Conservation (phyloP, 2,888 invertebrate species). For the Phania funesta region DNA sequence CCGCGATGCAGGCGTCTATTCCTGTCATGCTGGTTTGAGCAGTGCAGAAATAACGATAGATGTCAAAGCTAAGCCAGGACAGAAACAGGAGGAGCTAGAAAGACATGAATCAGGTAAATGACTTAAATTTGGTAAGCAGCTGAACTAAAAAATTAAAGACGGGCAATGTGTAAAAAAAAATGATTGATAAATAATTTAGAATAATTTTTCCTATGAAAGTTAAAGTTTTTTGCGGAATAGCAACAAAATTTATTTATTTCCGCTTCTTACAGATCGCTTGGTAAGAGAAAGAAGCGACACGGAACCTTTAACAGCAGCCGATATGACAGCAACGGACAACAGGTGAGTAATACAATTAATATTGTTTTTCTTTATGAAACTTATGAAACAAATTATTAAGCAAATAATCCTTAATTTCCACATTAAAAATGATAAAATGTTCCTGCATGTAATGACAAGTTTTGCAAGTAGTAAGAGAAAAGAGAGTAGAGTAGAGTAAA, state of each 20-base stretch:
- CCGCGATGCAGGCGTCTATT: conserved; percentile 91
- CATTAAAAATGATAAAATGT: no score
- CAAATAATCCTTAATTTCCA: no score
- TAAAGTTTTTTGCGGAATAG: background rate
- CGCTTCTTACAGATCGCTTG: conserved; percentile 74
- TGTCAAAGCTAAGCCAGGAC: conserved; percentile 90
- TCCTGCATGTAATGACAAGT: no score
- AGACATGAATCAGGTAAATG: conserved; percentile 80
- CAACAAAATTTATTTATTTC: background rate
- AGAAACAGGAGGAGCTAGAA: conserved; percentile 89
- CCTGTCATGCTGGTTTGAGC: conserved; percentile 91
- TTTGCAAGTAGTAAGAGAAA: no score
- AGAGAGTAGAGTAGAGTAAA: no score
- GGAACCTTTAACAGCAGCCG: conserved; percentile 79
- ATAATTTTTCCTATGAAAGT: no score
- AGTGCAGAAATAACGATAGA: conserved; percentile 90
- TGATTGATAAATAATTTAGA: no score
- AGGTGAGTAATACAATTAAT: conserved; percentile 77
- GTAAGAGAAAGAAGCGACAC: conserved; percentile 79
- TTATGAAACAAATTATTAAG: no score
- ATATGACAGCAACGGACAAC: conserved; percentile 77
- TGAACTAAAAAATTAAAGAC: no score
- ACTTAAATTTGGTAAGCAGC: background rate
- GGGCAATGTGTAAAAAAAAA: no score
- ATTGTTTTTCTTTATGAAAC: background rate